A percentile compares a stretch with the other conserved stretches of the same genome.
phyloP scores from a whole-genome alignment of 2,797 vertebrate genomes.

The Hydrophis major region DNA sequence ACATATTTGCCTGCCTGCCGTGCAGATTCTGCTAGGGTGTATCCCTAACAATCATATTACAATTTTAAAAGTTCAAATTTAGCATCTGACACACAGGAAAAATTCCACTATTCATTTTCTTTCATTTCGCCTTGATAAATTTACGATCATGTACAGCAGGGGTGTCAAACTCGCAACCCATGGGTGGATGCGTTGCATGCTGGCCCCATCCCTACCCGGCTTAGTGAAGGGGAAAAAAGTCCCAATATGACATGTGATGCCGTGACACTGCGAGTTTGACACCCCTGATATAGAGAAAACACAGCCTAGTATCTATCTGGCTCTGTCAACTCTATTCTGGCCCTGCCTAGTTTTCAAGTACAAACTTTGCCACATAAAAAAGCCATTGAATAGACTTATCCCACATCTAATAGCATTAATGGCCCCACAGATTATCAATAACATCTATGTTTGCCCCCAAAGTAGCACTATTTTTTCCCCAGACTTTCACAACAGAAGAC shows the following conservation, averaged over 20 bases:
- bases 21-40: too few species aligned
- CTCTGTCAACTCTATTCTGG: background rate
- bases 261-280: too few species aligned
- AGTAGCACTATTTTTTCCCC: background rate
- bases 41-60: background rate
- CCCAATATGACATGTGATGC: too few species aligned
- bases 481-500: background rate
- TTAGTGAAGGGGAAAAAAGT: too few species aligned
- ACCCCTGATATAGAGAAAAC: background rate
- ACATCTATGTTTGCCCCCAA: background rate
- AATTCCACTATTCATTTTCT: background rate
- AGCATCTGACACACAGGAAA: background rate
- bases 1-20: too few species aligned
- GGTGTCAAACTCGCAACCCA: too few species aligned
- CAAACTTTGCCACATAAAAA: background rate
- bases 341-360: background rate
- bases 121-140: background rate
- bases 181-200: too few species aligned
- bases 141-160: background rate
- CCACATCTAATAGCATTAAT: background rate
- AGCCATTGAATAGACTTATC: background rate
- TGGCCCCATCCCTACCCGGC: too few species aligned
- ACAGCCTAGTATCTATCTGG: background rate
- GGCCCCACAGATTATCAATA: background rate
- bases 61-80: background rate